Evolutionary conservation across 2,888 invertebrate genomes (phyloP).

Genomic region (Xylota sylvarum): DNA sequence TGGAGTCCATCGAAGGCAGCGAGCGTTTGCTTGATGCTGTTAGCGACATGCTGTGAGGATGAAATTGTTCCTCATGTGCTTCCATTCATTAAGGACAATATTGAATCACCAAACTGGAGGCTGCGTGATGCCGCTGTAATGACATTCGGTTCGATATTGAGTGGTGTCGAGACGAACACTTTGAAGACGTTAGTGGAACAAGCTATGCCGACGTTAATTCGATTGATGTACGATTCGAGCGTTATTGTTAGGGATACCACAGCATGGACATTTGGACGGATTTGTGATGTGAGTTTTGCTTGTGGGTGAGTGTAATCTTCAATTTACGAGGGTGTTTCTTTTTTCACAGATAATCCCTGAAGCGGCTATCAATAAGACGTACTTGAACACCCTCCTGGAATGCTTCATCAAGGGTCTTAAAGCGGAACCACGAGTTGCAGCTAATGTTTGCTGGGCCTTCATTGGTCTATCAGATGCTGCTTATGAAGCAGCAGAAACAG

Average conservation of each 20-base stretch:
- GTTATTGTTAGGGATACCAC: slow-evolving; percentile 98
- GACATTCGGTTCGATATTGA: slow-evolving; percentile 98
- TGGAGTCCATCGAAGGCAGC: slow-evolving; percentile 99
- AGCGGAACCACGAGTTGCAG: slow-evolving; percentile 97
- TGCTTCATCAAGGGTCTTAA: slow-evolving; percentile 94
- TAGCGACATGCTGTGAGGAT: slow-evolving; percentile 98
- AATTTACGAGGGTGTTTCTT: neutral
- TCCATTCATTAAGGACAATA: slow-evolving; percentile 98
- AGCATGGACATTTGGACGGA: slow-evolving; percentile 99
- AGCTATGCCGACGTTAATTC: slow-evolving; percentile 98
- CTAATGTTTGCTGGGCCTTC: slow-evolving; percentile 99
- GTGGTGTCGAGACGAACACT: slow-evolving; percentile 94
- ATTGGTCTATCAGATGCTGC: slow-evolving; percentile 98
- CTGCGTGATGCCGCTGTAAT: slow-evolving; percentile 98
- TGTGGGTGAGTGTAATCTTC: neutral
- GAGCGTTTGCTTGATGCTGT: slow-evolving; percentile 98
- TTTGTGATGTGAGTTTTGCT: slow-evolving; percentile 91
- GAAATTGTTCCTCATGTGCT: slow-evolving; percentile 97
- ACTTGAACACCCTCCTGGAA: slow-evolving; percentile 92
- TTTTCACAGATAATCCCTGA: slow-evolving; percentile 91
- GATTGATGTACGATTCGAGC: slow-evolving; percentile 96
- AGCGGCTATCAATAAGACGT: slow-evolving; percentile 95
- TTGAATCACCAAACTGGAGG: slow-evolving; percentile 96
- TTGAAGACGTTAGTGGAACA: slow-evolving; percentile 97
- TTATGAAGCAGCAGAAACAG: slow-evolving; percentile 92